A percentile compares a stretch with the other conserved stretches of the same genome.
Evolutionary conservation across 2,113 vertebrate species (phyloP).

Genomic region (Pangasianodon gigas): DNA sequence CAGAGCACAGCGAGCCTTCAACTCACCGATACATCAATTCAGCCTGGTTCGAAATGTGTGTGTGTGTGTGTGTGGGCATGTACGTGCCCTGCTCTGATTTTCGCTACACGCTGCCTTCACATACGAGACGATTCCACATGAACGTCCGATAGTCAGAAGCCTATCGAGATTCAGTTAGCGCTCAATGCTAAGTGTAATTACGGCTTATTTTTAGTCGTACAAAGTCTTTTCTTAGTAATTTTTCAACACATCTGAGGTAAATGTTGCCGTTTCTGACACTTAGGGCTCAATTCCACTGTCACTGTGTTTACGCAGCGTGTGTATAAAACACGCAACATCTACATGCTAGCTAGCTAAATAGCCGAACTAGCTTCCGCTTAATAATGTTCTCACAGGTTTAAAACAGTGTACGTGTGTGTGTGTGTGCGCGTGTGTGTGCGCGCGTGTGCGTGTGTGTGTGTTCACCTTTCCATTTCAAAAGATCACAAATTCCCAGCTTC

Average conservation of each 20-base stretch:
- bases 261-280: neutral
- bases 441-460: no score
- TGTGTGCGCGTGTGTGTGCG: no score
- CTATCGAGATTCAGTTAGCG: neutral
- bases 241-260: neutral
- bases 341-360: neutral
- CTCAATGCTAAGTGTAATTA: neutral
- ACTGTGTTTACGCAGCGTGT: neutral
- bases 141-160: neutral
- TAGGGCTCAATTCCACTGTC: neutral
- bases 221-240: neutral
- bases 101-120: neutral
- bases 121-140: neutral
- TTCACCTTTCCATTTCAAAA: no score
- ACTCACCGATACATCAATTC: slow-evolving; percentile 34
- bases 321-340: neutral
- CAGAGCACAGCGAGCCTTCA: slow-evolving; percentile 47
- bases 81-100: neutral
- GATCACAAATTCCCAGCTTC: no score
- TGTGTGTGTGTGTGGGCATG: slow-evolving; percentile 29
- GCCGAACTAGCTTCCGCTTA: neutral
- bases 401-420: neutral
- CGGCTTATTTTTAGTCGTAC: neutral
- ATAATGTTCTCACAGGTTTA: neutral
- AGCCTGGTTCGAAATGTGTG: slow-evolving; percentile 11